Percentiles rank a stretch among this genome's conserved stretches.
phyloP scores from a whole-genome alignment of 2,113 vertebrate species.

The Lamprologus ornatipinnis region DNA sequence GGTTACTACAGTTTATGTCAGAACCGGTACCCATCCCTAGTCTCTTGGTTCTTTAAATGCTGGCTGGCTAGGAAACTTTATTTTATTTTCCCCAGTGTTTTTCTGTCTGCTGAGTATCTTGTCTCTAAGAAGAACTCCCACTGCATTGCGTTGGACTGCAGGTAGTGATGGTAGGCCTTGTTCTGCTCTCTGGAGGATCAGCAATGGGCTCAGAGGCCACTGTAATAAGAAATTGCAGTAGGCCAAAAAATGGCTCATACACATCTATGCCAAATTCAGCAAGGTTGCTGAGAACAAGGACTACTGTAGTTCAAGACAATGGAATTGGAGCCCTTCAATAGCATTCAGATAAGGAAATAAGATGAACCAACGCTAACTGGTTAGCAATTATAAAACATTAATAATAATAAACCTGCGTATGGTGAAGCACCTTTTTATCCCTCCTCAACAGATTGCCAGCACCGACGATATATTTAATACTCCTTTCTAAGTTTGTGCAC shows the following conservation, averaged over 20 bases:
- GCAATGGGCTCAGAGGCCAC: not conserved
- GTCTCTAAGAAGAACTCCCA: not conserved
- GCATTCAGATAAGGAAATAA: not conserved
- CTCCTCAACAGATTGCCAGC: not conserved
- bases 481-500: slow-evolving; percentile 16
- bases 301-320: not conserved
- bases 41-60: not conserved
- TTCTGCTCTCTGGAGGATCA: not conserved
- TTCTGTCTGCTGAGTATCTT: not conserved
- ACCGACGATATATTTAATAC: not conserved
- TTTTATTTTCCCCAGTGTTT: not conserved
- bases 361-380: not conserved
- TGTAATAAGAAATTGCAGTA: not conserved
- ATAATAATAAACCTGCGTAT: not conserved
- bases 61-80: not conserved
- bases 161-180: not conserved
- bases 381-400: not conserved
- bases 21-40: not conserved
- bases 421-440: not conserved
- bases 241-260: not conserved
- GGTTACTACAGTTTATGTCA: not conserved
- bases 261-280: not conserved
- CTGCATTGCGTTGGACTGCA: not conserved
- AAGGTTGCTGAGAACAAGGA: not conserved
- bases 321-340: not conserved